A percentile compares a stretch with the other conserved stretches of the same genome.
Evolutionary conservation across 2,113 vertebrate genomes (phyloP).

Genomic region (Cavia porcellus): DNA sequence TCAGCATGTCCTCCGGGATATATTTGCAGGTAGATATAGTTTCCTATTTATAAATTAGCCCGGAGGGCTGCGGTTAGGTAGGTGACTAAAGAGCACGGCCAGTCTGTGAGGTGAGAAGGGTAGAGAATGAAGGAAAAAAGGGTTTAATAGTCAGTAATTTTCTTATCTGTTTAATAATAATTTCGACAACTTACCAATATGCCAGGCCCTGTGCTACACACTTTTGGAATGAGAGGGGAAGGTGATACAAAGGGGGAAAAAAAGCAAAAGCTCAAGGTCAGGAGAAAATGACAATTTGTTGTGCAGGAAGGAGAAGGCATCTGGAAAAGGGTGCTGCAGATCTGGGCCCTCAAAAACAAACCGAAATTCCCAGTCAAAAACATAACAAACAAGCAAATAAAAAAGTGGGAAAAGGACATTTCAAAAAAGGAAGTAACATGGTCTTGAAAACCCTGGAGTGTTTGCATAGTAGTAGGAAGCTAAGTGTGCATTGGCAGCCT

Average conservation of each 20-base stretch:
- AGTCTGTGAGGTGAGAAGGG: background rate
- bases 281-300: background rate
- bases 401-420: background rate
- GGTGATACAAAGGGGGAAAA: background rate
- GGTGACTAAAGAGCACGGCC: background rate
- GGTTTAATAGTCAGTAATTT: background rate
- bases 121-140: background rate
- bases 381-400: background rate
- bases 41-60: slow-evolving; percentile 65
- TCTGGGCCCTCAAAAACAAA: background rate
- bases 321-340: background rate
- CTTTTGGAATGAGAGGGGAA: background rate
- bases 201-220: background rate
- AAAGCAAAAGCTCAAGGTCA: background rate
- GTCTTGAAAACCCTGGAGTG: background rate
- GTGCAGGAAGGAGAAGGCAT: background rate
- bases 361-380: background rate
- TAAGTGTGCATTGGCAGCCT: fast-evolving
- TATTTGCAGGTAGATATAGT: slow-evolving; percentile 26
- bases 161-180: background rate
- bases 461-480: background rate
- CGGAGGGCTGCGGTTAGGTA: background rate
- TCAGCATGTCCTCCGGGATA: slow-evolving; percentile 52
- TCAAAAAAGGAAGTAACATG: background rate
- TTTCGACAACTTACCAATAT: background rate